These are phyloP conservation scores for Cassiopea xamachana DNA, from an alignment of 30 jellyfish, hydroid and myxozoan species.

Conservation along the genomic window DNA sequence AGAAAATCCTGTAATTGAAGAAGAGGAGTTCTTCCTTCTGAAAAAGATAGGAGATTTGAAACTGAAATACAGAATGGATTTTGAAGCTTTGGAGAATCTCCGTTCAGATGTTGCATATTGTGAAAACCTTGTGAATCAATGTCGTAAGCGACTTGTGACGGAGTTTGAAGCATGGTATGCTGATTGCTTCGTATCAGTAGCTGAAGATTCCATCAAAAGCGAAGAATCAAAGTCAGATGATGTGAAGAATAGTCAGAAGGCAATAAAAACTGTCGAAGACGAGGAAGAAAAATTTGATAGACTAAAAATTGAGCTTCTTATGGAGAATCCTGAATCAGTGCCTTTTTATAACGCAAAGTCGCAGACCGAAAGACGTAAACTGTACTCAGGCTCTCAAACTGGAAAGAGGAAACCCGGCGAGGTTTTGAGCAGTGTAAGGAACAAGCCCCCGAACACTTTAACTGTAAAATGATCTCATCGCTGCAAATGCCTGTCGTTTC, in stretches of 20 bases:
- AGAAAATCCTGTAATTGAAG: slow-evolving; percentile 68
- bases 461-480: slow-evolving; percentile 21
- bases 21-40: slow-evolving; percentile 68
- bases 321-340: slow-evolving; percentile 89
- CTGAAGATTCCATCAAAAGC: slow-evolving; percentile 24
- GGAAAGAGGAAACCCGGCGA: slow-evolving; percentile 77
- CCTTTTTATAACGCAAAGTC: slow-evolving; percentile 90
- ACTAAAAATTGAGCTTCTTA: slow-evolving; percentile 59
- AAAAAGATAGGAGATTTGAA: slow-evolving; percentile 69
- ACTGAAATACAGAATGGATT: slow-evolving; percentile 52
- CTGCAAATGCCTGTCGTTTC: neutral
- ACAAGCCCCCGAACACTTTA: slow-evolving; percentile 76
- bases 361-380: slow-evolving; percentile 78
- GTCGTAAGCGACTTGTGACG: slow-evolving; percentile 80
- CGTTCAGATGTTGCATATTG: slow-evolving; percentile 84
- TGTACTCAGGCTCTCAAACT: slow-evolving; percentile 31
- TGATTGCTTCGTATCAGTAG: slow-evolving; percentile 78
- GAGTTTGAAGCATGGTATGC: slow-evolving; percentile 92
- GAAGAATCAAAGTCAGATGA: slow-evolving; percentile 53
- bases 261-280: slow-evolving; percentile 61
- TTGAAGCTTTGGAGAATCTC: slow-evolving; percentile 72
- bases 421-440: slow-evolving; percentile 65
- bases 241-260: slow-evolving; percentile 34
- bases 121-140: slow-evolving; percentile 80
- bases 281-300: slow-evolving; percentile 81